These are phyloP conservation scores for Diploscapter pachys DNA, from an alignment of 1,140 invertebrate genomes.

Conservation along the genomic window DNA sequence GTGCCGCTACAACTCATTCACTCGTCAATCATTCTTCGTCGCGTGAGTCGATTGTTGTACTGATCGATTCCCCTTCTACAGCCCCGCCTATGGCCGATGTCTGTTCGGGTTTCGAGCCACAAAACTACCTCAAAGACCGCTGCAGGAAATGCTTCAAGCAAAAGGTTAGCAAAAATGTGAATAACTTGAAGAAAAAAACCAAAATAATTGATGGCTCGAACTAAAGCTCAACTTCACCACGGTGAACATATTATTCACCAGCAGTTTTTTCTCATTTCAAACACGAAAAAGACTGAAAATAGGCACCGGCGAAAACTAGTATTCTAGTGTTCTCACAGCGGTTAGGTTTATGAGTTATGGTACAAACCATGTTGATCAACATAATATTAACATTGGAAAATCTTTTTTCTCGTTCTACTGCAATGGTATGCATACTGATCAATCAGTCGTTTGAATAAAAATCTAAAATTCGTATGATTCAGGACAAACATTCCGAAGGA, in stretches of 20 bases:
- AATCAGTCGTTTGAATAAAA: not conserved
- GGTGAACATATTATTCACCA: not conserved
- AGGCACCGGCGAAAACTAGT: too few relatives aligned
- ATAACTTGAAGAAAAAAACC: slow-evolving; percentile 17
- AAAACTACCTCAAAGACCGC: slow-evolving; percentile 53
- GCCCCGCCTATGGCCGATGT: slow-evolving; percentile 28
- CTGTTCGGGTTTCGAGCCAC: slow-evolving; percentile 55
- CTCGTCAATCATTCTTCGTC: too few relatives aligned
- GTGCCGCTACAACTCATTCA: too few relatives aligned
- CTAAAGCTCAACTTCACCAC: slow-evolving; percentile 1
- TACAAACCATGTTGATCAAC: too few relatives aligned
- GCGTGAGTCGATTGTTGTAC: too few relatives aligned
- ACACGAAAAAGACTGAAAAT: too few relatives aligned
- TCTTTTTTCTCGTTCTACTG: not conserved
- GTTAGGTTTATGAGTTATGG: too few relatives aligned
- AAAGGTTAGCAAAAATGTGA: slow-evolving; percentile 36
- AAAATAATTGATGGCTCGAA: slow-evolving; percentile 5
- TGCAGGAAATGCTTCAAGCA: slow-evolving; percentile 54
- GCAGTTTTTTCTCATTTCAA: too few relatives aligned
- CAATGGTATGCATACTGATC: not conserved
- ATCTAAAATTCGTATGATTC: not conserved
- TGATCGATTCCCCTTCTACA: too few relatives aligned
- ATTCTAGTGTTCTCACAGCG: too few relatives aligned
- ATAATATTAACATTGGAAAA: too few relatives aligned
- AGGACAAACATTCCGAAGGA: slow-evolving; percentile 19